A percentile compares a stretch with the other conserved stretches of the same genome.
Conservation (phyloP, 2,113 vertebrate species). For the Mungos mungo region DNA sequence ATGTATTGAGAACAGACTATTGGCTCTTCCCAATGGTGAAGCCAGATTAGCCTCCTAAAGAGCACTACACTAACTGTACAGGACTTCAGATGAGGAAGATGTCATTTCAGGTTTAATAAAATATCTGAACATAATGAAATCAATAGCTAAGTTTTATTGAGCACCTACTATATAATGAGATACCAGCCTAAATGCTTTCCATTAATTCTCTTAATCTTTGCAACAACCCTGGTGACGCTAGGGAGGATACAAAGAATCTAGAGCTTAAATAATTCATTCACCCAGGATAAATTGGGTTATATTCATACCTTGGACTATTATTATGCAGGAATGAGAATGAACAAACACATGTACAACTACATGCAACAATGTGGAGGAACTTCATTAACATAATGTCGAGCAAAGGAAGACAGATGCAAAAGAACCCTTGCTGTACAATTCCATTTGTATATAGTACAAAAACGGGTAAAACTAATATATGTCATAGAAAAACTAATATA, state of each 20-base stretch:
- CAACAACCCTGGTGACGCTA: not conserved
- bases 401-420: not conserved
- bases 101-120: not conserved
- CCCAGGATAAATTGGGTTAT: not conserved
- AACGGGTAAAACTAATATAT: not conserved
- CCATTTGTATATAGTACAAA: not conserved
- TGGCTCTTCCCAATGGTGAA: not conserved
- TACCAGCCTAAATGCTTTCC: not conserved
- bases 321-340: not conserved
- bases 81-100: not conserved
- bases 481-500: not conserved
- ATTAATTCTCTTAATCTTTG: not conserved
- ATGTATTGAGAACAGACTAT: not conserved
- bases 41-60: not conserved
- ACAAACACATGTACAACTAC: not conserved
- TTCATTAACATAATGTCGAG: not conserved
- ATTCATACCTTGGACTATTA: not conserved
- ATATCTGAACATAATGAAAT: conserved; percentile 1
- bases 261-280: not conserved
- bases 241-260: not conserved
- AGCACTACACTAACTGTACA: not conserved
- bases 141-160: not conserved
- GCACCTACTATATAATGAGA: not conserved
- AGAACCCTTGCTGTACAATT: not conserved
- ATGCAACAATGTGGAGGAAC: not conserved